phyloP scores from a whole-genome alignment of 2,888 invertebrate genomes.

The Ophion ellenae region DNA sequence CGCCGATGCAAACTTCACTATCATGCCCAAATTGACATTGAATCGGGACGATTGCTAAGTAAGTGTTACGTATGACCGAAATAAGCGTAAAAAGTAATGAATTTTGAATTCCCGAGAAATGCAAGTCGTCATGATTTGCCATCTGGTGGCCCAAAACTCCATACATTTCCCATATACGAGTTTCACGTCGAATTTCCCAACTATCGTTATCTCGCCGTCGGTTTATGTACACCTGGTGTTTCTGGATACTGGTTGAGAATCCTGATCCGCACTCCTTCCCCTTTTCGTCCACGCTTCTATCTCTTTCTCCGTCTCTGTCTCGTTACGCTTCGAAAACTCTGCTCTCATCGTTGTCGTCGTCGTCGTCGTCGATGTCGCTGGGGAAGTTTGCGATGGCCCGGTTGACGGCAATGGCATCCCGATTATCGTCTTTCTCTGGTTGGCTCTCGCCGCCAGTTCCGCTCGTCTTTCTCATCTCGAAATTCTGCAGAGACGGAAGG shows the following conservation, averaged over 20 bases:
- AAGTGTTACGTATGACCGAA: too few species aligned
- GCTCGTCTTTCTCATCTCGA: background rate
- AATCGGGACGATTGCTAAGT: too few species aligned
- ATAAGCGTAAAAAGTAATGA: too few species aligned
- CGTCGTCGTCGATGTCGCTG: constrained; percentile 29
- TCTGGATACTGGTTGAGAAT: constrained; percentile 27
- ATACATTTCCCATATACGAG: background rate
- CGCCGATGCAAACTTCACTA: too few species aligned
- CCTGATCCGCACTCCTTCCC: constrained; percentile 13
- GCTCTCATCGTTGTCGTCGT: constrained; percentile 23
- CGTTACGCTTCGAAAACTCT: constrained; percentile 32
- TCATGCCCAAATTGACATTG: too few species aligned
- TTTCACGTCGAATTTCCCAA: constrained; percentile 19
- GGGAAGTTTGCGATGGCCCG: constrained; percentile 45
- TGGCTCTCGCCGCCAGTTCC: constrained; percentile 2
- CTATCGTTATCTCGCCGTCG: background rate
- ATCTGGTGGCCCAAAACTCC: background rate
- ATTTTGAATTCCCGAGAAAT: background rate
- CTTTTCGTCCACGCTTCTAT: background rate
- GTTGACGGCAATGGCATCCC: constrained; percentile 54
- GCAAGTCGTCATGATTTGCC: background rate
- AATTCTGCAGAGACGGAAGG: constrained; percentile 2
- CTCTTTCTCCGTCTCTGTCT: constrained; percentile 21
- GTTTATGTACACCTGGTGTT: constrained; percentile 32
- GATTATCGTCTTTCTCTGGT: constrained; percentile 58